Base-by-base conservation (phyloP, 2,888 invertebrate genomes). In the Omphaloscelis lunosa region DNA sequence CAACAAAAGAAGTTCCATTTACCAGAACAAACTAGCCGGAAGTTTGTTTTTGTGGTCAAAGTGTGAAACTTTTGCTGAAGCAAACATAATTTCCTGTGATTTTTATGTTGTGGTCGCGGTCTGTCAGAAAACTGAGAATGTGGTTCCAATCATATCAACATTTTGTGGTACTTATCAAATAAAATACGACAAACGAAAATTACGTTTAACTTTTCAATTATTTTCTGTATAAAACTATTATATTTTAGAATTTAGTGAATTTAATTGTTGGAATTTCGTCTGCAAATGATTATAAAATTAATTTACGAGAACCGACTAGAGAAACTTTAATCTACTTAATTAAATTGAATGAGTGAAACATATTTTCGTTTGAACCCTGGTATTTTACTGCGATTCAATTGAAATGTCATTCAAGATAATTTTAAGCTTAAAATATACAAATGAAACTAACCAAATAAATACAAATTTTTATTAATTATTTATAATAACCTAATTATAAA, bases 61-160 rank as follows among this genome's bases (percentile, higher is more conserved):
- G 78, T 59, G 29, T 77, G 29, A 29, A 78, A 77, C 34, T 68
- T 77, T 77, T 62, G 23, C 15, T 20, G 23, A 23, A 70, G n/a
- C 51, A 51, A 71, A 65, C 34, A 70, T n/a, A 34, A 45, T 23
- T 17, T n/a, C 17, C 23, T 29, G 7, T 63, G n/a, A 51, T 77
- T 51, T 45, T 29, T 58, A 15, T 51, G 17, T 56, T 20, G 27
- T 34, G 51, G 20, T 45, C n/a, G n/a, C 20, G n/a, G 29, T n/a
- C 15, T 53, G 29, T 48, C 17, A 9, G 48, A 23, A 63, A 63
- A 76, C 20, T 3, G 34, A 20, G 53, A 41, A 51, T 41, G 5
- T 41, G 2, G 12, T 17, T 17, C 7, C 11, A 29, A 27, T 11
- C 0, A 5, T 29, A 20, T 11, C 6, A 20, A 34, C 3, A 12